Base-by-base conservation (phyloP, 2,797 vertebrate genomes). In the Gymnocypris eckloni region DNA sequence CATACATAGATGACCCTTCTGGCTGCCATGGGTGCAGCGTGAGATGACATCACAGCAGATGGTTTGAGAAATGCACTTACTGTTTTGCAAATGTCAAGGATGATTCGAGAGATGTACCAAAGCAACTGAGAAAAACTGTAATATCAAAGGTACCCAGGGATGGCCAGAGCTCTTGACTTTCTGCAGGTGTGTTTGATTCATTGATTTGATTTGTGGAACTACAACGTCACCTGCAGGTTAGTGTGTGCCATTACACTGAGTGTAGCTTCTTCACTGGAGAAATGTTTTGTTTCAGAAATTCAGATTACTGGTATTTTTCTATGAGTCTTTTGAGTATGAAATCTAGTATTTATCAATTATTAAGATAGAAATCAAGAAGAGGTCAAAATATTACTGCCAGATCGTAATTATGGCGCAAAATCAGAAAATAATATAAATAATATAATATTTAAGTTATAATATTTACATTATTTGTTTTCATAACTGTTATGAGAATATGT, bases 211-310 rank as follows among this genome's bases (percentile, higher is more conserved):
- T 50, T 11, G 28, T 88, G 82, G 67, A 84, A 20, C 84, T 56
- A 81, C 69, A 88, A 45, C 84, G 87, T 86, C 88, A 82, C 56
- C 89, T 90, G 86, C 83, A 86, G 88, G 39, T 75, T 41, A 59
- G 2, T 41, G 22, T 33, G 33, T 28, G 45, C 28, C 2, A 61
- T 86, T 50, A 66, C 28, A 84, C 22, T 22, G 2, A 50, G 75
- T 16, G n/a, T 1, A 56, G 6, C 12, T 3, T 20, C 33, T 20
- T 16, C 13, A 20, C 73, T 77, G 18, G 6, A 54, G 50, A 54
- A 45, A n/a, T 15, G 41, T n/a, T 15, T n/a, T 11, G 41, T 10
- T n/a, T 71, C 39, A 22, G 4, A 15, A 50, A 4, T 50, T 50
- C 54, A 56, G 43, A 48, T 45, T 12, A 25, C 41, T 45, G 11